phyloP scores from a whole-genome alignment of 2,113 vertebrate genomes.

The Phodopus roborovskii region DNA sequence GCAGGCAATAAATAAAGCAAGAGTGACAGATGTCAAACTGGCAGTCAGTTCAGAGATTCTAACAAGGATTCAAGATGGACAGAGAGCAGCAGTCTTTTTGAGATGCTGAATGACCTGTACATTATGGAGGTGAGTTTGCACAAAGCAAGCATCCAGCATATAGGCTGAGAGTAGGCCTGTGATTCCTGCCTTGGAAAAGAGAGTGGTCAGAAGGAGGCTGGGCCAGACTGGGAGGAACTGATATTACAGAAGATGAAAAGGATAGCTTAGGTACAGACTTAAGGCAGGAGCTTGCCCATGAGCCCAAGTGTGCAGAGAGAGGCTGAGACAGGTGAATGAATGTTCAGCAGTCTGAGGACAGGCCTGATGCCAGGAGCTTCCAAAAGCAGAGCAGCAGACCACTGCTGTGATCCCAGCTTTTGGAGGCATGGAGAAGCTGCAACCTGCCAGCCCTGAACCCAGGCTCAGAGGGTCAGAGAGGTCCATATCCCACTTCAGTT shows the following conservation, averaged over 20 bases:
- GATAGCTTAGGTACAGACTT: not conserved
- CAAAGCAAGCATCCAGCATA: not conserved
- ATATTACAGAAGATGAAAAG: not conserved
- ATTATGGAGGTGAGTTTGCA: not conserved
- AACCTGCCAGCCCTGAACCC: not conserved
- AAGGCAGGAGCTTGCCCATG: not conserved
- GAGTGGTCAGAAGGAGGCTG: not conserved
- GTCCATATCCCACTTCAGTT: not conserved
- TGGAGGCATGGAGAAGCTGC: not conserved
- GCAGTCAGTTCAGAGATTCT: not conserved
- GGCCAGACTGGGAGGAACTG: not conserved
- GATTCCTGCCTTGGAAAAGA: not conserved
- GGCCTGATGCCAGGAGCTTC: not conserved
- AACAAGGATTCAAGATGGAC: not conserved
- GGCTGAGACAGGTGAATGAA: not conserved
- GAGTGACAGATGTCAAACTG: not conserved
- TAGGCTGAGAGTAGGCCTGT: not conserved
- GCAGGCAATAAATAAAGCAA: not conserved
- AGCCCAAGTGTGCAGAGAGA: not conserved
- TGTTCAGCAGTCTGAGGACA: not conserved
- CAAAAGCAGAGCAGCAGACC: not conserved
- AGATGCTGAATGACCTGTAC: not conserved
- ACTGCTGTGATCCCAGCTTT: not conserved
- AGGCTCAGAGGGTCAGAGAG: not conserved
- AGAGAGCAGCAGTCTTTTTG: not conserved